Evolutionary conservation across 1,140 invertebrate species (phyloP).

Genomic region (Hypothenemus hampei): DNA sequence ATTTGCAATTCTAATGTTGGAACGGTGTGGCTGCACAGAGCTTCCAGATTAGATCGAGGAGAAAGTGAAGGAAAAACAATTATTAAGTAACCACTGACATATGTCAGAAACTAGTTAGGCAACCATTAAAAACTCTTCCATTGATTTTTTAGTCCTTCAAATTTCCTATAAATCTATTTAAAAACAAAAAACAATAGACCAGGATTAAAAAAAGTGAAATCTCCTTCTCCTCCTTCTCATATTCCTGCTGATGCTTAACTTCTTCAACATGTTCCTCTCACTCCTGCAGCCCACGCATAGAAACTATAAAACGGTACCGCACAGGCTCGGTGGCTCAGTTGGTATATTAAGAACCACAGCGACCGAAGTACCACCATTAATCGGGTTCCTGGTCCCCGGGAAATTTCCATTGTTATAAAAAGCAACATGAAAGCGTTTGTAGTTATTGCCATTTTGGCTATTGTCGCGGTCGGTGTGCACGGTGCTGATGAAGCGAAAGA

Average conservation of each 20-base stretch:
- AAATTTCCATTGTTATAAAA: not conserved
- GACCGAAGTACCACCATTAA: not conserved
- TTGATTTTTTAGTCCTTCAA: too few species aligned
- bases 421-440: conserved; percentile 28
- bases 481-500: conserved; percentile 55
- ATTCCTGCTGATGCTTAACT: conserved; percentile 4
- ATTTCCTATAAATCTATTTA: too few species aligned
- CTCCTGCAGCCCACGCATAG: conserved; percentile 4
- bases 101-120: too few species aligned
- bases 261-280: not conserved
- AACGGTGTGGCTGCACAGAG: too few species aligned
- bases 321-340: conserved; percentile 7
- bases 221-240: not conserved
- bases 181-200: too few species aligned
- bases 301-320: conserved; percentile 11
- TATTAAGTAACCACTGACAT: too few species aligned
- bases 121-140: too few species aligned
- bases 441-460: conserved; percentile 15
- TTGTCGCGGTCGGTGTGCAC: conserved; percentile 35
- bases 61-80: too few species aligned
- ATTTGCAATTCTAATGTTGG: too few species aligned
- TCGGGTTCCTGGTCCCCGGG: not conserved
- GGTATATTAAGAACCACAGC: conserved; percentile 7
- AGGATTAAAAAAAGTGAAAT: not conserved
- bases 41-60: too few species aligned